Base-by-base conservation (phyloP, 2,797 vertebrate species). In the Sebastes trivittatus region DNA sequence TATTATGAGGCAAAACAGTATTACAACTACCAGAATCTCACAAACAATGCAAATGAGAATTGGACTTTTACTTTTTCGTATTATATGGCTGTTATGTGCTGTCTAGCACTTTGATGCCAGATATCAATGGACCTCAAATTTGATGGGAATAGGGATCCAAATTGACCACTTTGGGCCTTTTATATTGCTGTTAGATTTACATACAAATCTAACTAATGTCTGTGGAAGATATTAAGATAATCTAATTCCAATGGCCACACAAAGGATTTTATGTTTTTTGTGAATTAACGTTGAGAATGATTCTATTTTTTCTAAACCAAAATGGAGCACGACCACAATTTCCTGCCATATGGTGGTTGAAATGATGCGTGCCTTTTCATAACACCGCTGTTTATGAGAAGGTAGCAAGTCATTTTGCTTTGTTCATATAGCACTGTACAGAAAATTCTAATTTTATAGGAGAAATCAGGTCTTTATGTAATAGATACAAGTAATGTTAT, bases 371-470 rank as follows among this genome's bases (percentile, higher is more conserved):
- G 93, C 92, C 95, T 96, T 95, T 95, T 96, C 95, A 95, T 95
- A 95, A 94, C 81, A 74, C 83, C 9, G 82, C 84, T 87, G 92
- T 95, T 95, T 95, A 95, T 96, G 95, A 95, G 88, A 94, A 96
- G 95, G 94, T 90, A 90, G 91, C 91, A 81, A 92, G 89, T 95
- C 92, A 93, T 94, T 95, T 93, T 94, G 93, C 93, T 95, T 96
- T 95, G 93, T 95, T 96, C 94, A 95, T 96, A 96, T 93, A 95
- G 94, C 94, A 95, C 93, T 96, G 96, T 96, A 97, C 95, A 96
- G 94, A 96, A 96, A 95, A 95, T 85, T 96, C 93, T 95, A 96
- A 95, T 95, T 96, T 96, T 96, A 95, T 97, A 96, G 95, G 93
- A 94, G 85, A 94, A 95, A 96, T 96, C 96, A 96, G 95, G 95